These are phyloP conservation scores for Tetramorium simillimum DNA, from an alignment of 1,140 invertebrate genomes.

Conservation along the genomic window DNA sequence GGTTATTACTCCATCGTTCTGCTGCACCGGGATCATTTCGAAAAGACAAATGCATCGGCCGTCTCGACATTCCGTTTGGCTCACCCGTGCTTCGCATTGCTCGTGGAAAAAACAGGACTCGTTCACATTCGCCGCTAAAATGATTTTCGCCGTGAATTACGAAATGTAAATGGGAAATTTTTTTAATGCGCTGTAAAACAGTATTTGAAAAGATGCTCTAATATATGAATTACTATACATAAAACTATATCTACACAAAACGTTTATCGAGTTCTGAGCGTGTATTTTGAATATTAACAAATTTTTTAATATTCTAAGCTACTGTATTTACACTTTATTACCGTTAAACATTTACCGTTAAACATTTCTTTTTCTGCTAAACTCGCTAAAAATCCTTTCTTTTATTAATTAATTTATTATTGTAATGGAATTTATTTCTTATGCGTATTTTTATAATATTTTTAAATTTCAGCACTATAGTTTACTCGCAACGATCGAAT, in stretches of 20 bases:
- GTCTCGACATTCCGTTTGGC: slow-evolving; percentile 92
- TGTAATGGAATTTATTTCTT: background rate
- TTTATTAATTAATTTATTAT: background rate
- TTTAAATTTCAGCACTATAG: background rate
- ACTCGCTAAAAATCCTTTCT: background rate
- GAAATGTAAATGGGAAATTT: background rate
- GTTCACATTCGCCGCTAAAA: slow-evolving; percentile 90
- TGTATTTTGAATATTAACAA: background rate
- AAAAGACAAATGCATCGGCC: slow-evolving; percentile 91
- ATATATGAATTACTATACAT: background rate
- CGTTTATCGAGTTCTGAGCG: background rate
- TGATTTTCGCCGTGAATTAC: background rate
- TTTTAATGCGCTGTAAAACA: background rate
- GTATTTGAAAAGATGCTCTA: background rate
- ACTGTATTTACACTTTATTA: background rate
- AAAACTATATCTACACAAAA: background rate
- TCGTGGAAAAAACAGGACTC: slow-evolving; percentile 93
- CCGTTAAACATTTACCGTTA: background rate
- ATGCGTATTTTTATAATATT: background rate
- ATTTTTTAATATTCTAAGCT: background rate
- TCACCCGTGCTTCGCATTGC: slow-evolving; percentile 90
- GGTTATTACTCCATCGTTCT: slow-evolving; percentile 88
- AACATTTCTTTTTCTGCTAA: background rate
- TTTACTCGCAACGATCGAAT: background rate
- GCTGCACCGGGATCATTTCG: slow-evolving; percentile 89